Evolutionary conservation across 2,888 invertebrate species (phyloP).

Genomic region (Cerastis rubricosa): DNA sequence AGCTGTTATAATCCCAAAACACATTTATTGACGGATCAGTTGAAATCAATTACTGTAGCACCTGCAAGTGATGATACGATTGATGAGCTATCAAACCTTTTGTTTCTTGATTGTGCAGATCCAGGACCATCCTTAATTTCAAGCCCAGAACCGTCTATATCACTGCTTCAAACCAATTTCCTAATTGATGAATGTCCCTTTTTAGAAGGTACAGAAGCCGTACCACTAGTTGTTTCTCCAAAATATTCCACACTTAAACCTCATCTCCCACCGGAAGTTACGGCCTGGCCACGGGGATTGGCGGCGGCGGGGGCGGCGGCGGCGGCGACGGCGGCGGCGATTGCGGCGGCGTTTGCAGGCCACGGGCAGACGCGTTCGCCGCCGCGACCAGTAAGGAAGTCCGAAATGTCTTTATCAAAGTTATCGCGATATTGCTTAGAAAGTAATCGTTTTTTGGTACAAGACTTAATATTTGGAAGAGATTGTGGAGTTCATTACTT

Average conservation of each 20-base stretch:
- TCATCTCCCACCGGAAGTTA: constrained; percentile 1
- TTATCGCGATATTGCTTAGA: too few relatives aligned
- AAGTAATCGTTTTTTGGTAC: too few relatives aligned
- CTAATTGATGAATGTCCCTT: constrained; percentile 7
- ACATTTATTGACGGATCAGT: constrained; percentile 21
- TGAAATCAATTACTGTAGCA: constrained; percentile 22
- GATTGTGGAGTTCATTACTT: too few relatives aligned
- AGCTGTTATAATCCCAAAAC: constrained; percentile 21
- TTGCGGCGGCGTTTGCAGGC: too few relatives aligned
- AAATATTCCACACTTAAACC: background rate
- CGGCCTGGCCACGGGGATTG: too few relatives aligned
- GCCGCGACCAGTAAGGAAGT: too few relatives aligned
- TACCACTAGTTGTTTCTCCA: background rate
- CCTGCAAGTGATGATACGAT: constrained; percentile 5
- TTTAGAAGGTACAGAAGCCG: constrained; percentile 3
- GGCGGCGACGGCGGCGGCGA: too few relatives aligned
- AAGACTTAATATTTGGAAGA: too few relatives aligned
- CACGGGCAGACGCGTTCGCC: too few relatives aligned
- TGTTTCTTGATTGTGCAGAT: background rate
- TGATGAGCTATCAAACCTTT: constrained; percentile 14
- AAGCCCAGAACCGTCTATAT: constrained; percentile 5
- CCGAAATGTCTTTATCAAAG: too few relatives aligned
- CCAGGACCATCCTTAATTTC: background rate
- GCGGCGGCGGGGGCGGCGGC: too few relatives aligned
- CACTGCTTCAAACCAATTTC: background rate